Conservation (phyloP, 2,113 vertebrate species). For the Dipodomys stephensi region DNA sequence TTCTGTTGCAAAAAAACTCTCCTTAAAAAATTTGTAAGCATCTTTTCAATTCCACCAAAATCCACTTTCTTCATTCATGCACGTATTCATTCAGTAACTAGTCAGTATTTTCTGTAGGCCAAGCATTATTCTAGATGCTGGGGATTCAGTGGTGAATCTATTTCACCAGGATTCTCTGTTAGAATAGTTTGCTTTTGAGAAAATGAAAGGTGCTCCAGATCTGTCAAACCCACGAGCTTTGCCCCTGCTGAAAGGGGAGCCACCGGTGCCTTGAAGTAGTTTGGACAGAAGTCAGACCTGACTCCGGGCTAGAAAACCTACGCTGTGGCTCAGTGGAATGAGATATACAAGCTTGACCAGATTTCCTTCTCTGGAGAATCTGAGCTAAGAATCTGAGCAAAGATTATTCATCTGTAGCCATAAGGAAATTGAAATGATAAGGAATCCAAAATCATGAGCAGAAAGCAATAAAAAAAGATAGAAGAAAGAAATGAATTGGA, state of each 20-base stretch:
- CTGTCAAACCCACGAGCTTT: background rate
- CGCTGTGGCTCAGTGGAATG: background rate
- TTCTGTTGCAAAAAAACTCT: slow-evolving; percentile 42
- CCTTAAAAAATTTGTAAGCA: background rate
- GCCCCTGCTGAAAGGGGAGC: background rate
- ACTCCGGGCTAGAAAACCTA: background rate
- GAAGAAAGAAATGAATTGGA: background rate
- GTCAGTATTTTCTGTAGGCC: background rate
- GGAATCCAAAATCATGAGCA: slow-evolving; percentile 13
- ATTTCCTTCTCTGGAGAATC: slow-evolving; percentile 18
- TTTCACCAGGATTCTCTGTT: background rate
- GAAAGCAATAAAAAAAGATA: slow-evolving; percentile 15
- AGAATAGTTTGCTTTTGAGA: slow-evolving; percentile 30
- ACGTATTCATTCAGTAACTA: background rate
- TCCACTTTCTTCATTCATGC: slow-evolving; percentile 13
- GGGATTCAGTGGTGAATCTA: background rate
- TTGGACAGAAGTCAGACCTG: background rate
- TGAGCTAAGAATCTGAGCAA: slow-evolving; percentile 4
- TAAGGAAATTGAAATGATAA: slow-evolving; percentile 34
- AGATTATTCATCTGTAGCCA: background rate
- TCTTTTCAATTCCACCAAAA: background rate
- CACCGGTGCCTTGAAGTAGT: background rate
- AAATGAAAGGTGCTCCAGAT: slow-evolving; percentile 22
- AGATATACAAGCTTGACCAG: background rate
- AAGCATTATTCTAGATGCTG: slow-evolving; percentile 13